These are phyloP conservation scores for Coreius guichenoti DNA, from an alignment of 2,797 vertebrate species.

Conservation along the genomic window DNA sequence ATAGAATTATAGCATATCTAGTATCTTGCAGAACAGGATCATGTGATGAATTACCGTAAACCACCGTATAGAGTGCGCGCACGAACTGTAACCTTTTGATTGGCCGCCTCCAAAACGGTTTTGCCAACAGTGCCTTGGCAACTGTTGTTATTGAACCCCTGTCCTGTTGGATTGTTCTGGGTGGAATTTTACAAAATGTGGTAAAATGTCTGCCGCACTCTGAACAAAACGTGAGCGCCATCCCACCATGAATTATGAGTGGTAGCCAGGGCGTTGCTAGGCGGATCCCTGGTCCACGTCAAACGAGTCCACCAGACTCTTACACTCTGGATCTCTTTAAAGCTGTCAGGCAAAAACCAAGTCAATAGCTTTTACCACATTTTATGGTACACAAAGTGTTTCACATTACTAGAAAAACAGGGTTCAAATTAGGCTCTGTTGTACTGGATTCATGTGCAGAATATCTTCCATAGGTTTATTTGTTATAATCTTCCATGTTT, in stretches of 20 bases:
- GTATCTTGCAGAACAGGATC: slow-evolving; percentile 10
- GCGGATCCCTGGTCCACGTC: neutral
- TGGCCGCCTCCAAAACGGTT: neutral
- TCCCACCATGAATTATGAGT: neutral
- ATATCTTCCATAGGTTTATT: slow-evolving; percentile 50
- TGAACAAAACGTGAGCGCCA: neutral
- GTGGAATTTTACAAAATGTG: neutral
- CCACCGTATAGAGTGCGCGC: neutral
- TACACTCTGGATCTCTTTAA: neutral
- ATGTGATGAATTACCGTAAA: slow-evolving; percentile 37
- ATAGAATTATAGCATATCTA: slow-evolving; percentile 11
- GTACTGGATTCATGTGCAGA: slow-evolving; percentile 68
- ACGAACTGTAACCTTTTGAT: neutral
- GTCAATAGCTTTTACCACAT: slow-evolving; percentile 74
- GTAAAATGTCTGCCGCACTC: neutral
- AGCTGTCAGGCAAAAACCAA: neutral
- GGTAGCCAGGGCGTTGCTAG: neutral
- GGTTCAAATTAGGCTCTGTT: slow-evolving; percentile 43
- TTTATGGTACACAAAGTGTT: slow-evolving; percentile 76
- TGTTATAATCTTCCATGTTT: slow-evolving; percentile 50
- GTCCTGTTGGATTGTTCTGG: neutral
- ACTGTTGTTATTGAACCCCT: neutral
- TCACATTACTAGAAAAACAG: slow-evolving; percentile 54
- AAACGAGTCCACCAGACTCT: neutral
- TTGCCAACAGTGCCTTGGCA: neutral